A percentile compares a stretch with the other conserved stretches of the same genome.
Conservation (phyloP, 1,140 invertebrate species). For the Diorhabda carinulata region DNA sequence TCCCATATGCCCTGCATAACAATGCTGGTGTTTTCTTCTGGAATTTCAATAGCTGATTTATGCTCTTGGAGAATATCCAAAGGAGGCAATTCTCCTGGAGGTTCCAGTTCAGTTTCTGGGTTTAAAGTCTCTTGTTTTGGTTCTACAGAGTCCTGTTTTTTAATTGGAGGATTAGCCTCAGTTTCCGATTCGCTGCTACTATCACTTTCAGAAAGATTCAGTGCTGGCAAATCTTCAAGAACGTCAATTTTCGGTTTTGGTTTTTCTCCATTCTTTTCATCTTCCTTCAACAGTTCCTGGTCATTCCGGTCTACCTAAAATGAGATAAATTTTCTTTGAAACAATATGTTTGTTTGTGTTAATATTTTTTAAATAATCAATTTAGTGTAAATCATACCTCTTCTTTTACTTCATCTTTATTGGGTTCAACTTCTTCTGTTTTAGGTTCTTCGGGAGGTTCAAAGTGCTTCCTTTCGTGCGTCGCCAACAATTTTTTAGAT, state of each 20-base stretch:
- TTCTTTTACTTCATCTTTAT: constrained; percentile 50
- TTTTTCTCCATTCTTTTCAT: constrained; percentile 60
- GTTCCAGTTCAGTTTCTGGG: constrained; percentile 8
- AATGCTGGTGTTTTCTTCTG: constrained; percentile 37
- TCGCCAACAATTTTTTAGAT: constrained; percentile 70
- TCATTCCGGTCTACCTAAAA: not conserved
- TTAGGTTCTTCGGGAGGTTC: constrained; percentile 47
- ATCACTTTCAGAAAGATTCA: constrained; percentile 77
- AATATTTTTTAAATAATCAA: too few species aligned
- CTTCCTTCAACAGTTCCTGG: constrained; percentile 25
- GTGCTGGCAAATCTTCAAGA: constrained; percentile 66
- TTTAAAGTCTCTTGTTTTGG: not conserved
- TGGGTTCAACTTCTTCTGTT: constrained; percentile 30
- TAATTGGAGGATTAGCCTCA: constrained; percentile 45
- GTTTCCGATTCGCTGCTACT: constrained; percentile 71
- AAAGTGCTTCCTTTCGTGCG: constrained; percentile 60
- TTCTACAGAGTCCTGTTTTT: constrained; percentile 23
- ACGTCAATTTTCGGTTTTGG: constrained; percentile 60
- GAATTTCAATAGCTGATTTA: not conserved
- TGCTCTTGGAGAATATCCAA: constrained; percentile 12
- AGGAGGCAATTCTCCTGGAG: constrained; percentile 14
- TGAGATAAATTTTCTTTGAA: not conserved
- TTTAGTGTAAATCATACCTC: constrained; percentile 46
- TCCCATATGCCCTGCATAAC: constrained; percentile 74
- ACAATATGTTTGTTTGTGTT: too few species aligned